phyloP scores from a whole-genome alignment of 2,888 invertebrate genomes.

The Morpho achilles region DNA sequence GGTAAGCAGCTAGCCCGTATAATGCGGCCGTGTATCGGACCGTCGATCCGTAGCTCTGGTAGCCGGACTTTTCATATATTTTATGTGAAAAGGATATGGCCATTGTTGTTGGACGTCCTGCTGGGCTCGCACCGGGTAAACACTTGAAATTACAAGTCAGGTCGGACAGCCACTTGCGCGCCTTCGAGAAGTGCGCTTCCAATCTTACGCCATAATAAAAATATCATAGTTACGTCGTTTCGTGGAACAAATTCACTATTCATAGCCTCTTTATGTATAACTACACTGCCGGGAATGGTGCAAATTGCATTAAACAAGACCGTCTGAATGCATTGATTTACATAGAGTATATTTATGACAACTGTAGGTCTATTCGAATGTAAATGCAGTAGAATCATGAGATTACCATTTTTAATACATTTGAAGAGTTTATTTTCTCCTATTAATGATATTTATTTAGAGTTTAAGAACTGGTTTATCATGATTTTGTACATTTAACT shows the following conservation, averaged over 20 bases:
- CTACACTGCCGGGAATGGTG: conserved; percentile 18
- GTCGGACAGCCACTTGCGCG: conserved; percentile 43
- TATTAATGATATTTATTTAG: no score
- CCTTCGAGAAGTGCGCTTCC: conserved; percentile 63
- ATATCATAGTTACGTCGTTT: conserved; percentile 38
- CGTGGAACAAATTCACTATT: conserved; percentile 27
- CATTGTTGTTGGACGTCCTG: conserved; percentile 72
- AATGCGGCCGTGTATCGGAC: conserved; percentile 63
- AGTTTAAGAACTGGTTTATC: no score
- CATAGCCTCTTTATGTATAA: conserved; percentile 22
- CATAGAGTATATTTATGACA: conserved; percentile 16
- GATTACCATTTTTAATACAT: conserved; percentile 11
- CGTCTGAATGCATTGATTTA: conserved; percentile 17
- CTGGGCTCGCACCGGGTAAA: conserved; percentile 68
- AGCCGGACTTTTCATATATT: conserved; percentile 76
- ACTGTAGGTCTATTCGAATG: conserved; percentile 15
- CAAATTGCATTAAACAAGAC: conserved; percentile 20
- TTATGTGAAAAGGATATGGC: conserved; percentile 78
- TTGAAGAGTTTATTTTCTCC: neutral
- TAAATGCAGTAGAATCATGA: conserved; percentile 6
- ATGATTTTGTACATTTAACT: no score
- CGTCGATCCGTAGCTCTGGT: conserved; percentile 68
- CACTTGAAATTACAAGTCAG: conserved; percentile 77
- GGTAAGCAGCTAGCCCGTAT: conserved; percentile 65
- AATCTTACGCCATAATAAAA: conserved; percentile 74